Evolutionary conservation across 2,888 invertebrate genomes (phyloP).

Genomic region (Lamellibrachia satsuma): DNA sequence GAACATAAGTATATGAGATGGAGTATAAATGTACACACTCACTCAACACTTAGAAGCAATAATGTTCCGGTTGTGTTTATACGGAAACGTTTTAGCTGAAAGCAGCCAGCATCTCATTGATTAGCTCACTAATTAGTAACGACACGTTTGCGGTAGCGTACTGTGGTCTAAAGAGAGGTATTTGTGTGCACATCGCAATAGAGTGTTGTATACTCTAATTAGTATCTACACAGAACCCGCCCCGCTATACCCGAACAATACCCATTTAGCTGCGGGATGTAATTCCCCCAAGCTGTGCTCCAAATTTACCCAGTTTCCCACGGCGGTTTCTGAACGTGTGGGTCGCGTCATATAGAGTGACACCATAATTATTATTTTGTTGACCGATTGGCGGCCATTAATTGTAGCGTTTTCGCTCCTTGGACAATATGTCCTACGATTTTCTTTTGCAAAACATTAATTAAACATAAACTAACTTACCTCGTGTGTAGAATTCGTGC

Average conservation of each 20-base stretch:
- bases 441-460: not conserved
- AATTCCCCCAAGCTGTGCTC: not conserved
- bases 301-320: not conserved
- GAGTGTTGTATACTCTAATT: not conserved
- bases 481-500: no score
- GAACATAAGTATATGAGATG: no score
- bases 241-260: not conserved
- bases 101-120: not conserved
- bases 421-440: not conserved
- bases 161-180: not conserved
- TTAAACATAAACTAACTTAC: not conserved
- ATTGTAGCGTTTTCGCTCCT: not conserved
- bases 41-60: no score
- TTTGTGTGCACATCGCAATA: not conserved
- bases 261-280: not conserved
- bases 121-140: conserved; percentile 6
- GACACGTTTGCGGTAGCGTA: not conserved
- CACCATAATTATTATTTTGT: not conserved
- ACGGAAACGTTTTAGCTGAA: not conserved
- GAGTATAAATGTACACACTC: no score
- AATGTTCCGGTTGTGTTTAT: not conserved
- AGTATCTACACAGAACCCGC: not conserved
- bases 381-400: not conserved
- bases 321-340: not conserved
- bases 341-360: not conserved